Base-by-base conservation (phyloP, 2,113 vertebrate genomes). In the Prietella phreatophila region DNA sequence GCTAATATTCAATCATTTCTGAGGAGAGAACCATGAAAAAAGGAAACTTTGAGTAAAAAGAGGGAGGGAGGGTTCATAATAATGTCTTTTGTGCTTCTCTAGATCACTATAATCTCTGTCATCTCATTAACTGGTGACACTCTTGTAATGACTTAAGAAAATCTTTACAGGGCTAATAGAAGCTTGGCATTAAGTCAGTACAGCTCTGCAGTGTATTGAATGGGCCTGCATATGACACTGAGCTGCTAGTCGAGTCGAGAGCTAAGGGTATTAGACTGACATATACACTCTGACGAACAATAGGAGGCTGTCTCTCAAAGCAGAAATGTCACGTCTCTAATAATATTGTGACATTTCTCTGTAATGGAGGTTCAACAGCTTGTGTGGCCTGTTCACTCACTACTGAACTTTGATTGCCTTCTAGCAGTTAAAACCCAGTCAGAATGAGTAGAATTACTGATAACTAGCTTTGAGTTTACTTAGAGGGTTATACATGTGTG, bases 1-100 rank as follows among this genome's bases (percentile, higher is more conserved):
- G 94, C 96, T 96, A 96, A 96, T 97, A 96, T 96, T 97, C 95
- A 96, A 95, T 96, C 90, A 42, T 92, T 92, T 92, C 83, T 83
- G 89, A 92, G 88, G 63, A 88, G 82, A 78, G 84, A 53, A 50
- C 71, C 86, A 87, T 85, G 86, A 86, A 89, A 73, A 89, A 87
- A 87, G 85, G 89, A 89, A 89, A 90, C 55, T 89, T 85, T 85
- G 88, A 87, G 85, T 73, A 85, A 83, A 91, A 88, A 85, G 85
- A 86, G 76, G 73, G 86, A 83, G 83, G 73, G 47, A 50, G 50
- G 67, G 80, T 88, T 88, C 50, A 80, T 91, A 90, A 89, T 90
- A 90, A 91, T 89, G 92, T 91, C 84, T 91, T 92, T 89, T 92
- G 88, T 91, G 91, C 90, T 88, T 91, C 90, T 91, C 85, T 89